These are phyloP conservation scores for Varanus komodoensis DNA, from an alignment of 2,113 vertebrate species.

Conservation along the genomic window DNA sequence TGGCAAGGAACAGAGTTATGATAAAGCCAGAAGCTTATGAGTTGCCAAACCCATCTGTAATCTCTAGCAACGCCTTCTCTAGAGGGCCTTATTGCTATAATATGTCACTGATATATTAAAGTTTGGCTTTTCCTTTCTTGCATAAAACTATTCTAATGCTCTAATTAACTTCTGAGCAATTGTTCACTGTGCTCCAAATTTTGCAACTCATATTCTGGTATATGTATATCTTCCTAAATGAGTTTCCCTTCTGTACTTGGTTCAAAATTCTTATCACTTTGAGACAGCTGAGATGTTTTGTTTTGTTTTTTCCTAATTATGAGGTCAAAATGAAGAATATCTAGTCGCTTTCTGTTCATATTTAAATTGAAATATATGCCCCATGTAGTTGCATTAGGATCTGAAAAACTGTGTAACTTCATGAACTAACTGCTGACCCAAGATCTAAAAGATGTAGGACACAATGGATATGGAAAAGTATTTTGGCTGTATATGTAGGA, in stretches of 20 bases:
- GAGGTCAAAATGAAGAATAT: too few relatives aligned
- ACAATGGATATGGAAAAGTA: too few relatives aligned
- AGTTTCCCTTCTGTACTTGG: neutral
- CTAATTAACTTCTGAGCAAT: neutral
- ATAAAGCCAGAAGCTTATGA: slow-evolving; percentile 20
- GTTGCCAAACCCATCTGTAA: slow-evolving; percentile 22
- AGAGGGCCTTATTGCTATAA: slow-evolving; percentile 12
- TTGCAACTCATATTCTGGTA: neutral
- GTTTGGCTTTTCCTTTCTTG: neutral
- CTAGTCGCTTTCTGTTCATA: neutral
- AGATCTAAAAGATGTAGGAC: neutral
- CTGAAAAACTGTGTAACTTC: neutral
- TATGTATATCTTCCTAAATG: neutral
- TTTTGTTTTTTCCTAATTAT: neutral
- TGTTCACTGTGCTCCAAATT: neutral
- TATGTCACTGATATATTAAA: neutral
- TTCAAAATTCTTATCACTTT: neutral
- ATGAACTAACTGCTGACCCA: neutral
- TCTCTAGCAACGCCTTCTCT: slow-evolving; percentile 9
- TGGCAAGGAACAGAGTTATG: neutral
- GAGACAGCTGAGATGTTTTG: too few relatives aligned
- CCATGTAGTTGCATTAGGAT: neutral
- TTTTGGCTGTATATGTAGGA: neutral
- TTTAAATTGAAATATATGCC: neutral
- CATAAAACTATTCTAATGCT: neutral